phyloP scores from a whole-genome alignment of 2,888 invertebrate genomes.

The Heliconius hortense region DNA sequence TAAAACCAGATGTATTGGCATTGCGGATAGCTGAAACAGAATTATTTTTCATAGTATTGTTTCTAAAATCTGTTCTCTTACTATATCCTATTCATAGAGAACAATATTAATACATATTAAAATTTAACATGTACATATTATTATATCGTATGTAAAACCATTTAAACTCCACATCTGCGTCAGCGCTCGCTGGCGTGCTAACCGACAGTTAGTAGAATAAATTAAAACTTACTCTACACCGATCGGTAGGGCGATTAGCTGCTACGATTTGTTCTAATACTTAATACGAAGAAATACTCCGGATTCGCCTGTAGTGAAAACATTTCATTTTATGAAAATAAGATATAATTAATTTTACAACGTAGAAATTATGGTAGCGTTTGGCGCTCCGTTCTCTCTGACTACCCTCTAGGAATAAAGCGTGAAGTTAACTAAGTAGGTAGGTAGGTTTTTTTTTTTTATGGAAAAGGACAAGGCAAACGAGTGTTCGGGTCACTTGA shows the following conservation, averaged over 20 bases:
- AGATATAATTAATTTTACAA: background rate
- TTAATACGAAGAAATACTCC: background rate
- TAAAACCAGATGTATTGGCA: too few relatives aligned
- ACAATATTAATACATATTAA: background rate
- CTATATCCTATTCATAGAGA: background rate
- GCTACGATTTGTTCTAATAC: background rate
- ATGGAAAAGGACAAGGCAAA: too few relatives aligned
- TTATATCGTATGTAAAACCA: background rate
- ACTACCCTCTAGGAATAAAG: too few relatives aligned
- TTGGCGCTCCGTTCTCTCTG: too few relatives aligned
- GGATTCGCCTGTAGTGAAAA: background rate
- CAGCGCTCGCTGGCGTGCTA: constrained; percentile 33
- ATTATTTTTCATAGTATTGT: too few relatives aligned
- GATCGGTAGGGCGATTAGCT: constrained; percentile 11
- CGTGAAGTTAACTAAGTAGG: too few relatives aligned
- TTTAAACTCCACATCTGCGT: background rate
- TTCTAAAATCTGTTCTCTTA: background rate
- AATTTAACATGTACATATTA: background rate
- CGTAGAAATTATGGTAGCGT: too few relatives aligned
- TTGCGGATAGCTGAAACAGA: background rate
- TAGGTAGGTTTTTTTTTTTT: background rate
- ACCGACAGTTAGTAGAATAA: constrained; percentile 41
- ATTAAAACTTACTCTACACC: constrained; percentile 42
- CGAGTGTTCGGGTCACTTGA: too few relatives aligned
- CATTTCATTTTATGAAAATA: background rate